Evolutionary conservation across 2,888 invertebrate species (phyloP), one percentile per base, ranked within the genome.

Genomic region (Cactoblastis cactorum): DNA sequence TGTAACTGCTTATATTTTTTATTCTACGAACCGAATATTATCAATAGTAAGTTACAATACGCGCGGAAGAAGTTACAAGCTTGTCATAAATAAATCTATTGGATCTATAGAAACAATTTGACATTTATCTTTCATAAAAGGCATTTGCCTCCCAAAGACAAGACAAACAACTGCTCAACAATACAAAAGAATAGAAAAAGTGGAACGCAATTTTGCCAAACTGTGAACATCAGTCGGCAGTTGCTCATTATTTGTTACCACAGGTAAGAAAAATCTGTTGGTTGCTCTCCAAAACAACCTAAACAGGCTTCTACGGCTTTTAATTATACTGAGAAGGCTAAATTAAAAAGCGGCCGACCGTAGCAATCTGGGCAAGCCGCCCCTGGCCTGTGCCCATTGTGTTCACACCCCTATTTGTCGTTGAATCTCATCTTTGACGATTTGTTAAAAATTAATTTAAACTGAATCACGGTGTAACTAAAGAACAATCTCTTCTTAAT

Each of bases 241-340:
- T 61, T 68, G 71, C 37, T 50, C 43, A 54, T 52, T 55, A 51
- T 45, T 50, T 38, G 53, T 58, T 58, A 54, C 51, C 51, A 54
- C 53, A 50, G 43, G 28, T 19, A 53, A 50, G 48, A 51, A 68
- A 69, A 67, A 64, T 65, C 72, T 71, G 76, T 80, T 83, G 80
- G 82, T 74, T 62, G 56, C 53, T 68, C 64, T 75, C 63, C 65
- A 74, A 79, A 79, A 75, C 66, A 62, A 66, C 61, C 66, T 62
- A 67, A 66, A 65, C 63, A 69, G 69, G 67, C 72, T 69, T 71
- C 74, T 74, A 67, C 76, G 73, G 80, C 65, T 83, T 83, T 86
- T 84, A 85, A 86, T 85, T 83, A 79, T 77, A 82, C 77, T 77
- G 77, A 74, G 78, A 70, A 77, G 78, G 85, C 79, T 82, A 83